A percentile compares a stretch with the other conserved stretches of the same genome.
These are phyloP conservation scores for Tetragnatha versicolor DNA, from an alignment of 1,140 invertebrate species.

Conservation along the genomic window DNA sequence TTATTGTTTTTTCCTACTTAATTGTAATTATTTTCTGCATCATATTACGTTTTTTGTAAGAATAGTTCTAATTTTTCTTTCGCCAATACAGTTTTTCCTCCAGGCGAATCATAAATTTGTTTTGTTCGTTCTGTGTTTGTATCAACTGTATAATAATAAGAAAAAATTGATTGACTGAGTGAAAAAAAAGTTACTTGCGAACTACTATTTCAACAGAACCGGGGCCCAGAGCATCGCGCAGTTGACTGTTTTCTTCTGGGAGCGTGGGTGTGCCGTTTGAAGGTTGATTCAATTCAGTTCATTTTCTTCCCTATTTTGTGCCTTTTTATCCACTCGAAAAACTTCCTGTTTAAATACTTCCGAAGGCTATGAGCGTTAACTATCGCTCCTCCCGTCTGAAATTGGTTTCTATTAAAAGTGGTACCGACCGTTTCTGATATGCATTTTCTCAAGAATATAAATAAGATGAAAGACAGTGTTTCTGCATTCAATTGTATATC, in stretches of 20 bases:
- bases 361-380: neutral
- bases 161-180: neutral
- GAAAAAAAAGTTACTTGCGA: no score
- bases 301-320: neutral
- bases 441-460: no score
- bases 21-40: no score
- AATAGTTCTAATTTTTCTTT: no score
- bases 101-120: neutral
- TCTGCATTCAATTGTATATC: no score
- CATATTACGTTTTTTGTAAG: no score
- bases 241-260: neutral
- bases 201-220: no score
- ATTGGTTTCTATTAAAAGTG: neutral
- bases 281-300: slow-evolving; percentile 24
- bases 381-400: neutral
- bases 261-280: slow-evolving; percentile 27
- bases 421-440: no score
- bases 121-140: neutral
- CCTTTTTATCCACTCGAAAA: neutral
- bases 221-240: neutral
- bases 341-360: slow-evolving; percentile 31
- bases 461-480: no score
- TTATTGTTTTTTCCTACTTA: no score
- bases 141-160: neutral
- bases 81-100: neutral